Conservation (phyloP, 1,140 invertebrate genomes). For the Sipha flava region DNA sequence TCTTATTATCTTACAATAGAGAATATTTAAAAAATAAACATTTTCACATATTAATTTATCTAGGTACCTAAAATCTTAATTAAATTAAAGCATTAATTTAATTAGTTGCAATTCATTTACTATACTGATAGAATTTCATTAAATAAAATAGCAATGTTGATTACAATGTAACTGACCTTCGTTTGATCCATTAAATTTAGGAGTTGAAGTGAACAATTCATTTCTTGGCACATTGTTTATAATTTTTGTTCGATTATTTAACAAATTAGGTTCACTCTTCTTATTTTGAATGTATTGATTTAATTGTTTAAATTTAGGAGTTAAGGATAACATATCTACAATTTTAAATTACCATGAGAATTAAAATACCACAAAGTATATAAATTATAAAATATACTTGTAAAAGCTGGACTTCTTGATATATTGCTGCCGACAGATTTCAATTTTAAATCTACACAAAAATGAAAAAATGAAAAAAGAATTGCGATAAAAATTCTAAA, state of each 20-base stretch:
- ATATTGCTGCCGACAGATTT: not conserved
- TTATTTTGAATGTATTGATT: not conserved
- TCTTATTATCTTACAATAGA: no score
- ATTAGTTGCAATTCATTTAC: no score
- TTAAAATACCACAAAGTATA: not conserved
- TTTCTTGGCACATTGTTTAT: not conserved
- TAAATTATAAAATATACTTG: not conserved
- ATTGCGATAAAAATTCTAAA: not conserved
- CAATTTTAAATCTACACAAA: conserved; percentile 2
- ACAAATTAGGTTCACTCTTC: not conserved
- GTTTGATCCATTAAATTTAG: not conserved
- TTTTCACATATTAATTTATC: no score
- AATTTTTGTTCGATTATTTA: conserved; percentile 14
- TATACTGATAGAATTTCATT: not conserved
- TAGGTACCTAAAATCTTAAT: no score
- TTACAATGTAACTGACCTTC: not conserved
- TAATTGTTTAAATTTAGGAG: not conserved
- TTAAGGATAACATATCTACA: conserved; percentile 4
- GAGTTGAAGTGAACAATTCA: not conserved
- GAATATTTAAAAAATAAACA: no score
- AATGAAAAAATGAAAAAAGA: not conserved
- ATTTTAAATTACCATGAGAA: not conserved
- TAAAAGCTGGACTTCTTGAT: not conserved
- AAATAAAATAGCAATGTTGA: not conserved
- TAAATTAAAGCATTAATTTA: no score